Evolutionary conservation across 2,113 vertebrate genomes (phyloP), one percentile per base, ranked within the genome.

Genomic region (Neotoma lepida): DNA sequence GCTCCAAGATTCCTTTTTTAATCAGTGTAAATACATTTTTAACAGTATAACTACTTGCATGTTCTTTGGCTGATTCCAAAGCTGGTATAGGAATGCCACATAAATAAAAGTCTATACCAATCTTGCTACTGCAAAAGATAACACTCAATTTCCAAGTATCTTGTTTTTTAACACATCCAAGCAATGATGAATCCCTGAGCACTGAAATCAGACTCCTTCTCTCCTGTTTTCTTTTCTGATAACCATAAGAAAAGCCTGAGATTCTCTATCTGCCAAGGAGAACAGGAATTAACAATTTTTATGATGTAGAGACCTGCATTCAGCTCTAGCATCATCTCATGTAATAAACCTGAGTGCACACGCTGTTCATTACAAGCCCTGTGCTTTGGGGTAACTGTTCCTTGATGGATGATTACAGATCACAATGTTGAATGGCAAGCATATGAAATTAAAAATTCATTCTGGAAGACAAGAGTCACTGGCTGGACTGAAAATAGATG

Each of bases 401-500:
- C 44, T 56, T 82, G 1, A 49, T 64, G 58, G 44, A n/a, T 58
- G 26, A 49, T 64, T 90, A 58, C 14, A 86, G 41, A 88, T 66
- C n/a, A 70, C n/a, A 74, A 63, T 49, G 68, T 9, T 76, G 8
- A 56, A 20, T 86, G 90, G 35, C 70, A 33, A 94, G 15, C 54
- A 4, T 14, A 93, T 22, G 13, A 24, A 84, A 91, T 84, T 89
- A 89, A 89, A 96, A 95, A 89, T 74, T 91, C 89, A 82, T 82
- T 58, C 26, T 85, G 56, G 49, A 70, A 74, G 33, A 49, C 41
- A 84, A 90, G 49, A 64, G 17, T 39, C 85, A 46, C 26, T 18
- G 30, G 17, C 12, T 82, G 18, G 39, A 24, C 85, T 85, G 51
- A 64, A 93, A 91, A 18, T 26, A 2, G 17, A 49, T 39, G 22